Percentiles rank a stretch among this genome's conserved stretches.
Evolutionary conservation across 2,888 invertebrate genomes (phyloP).

Genomic region (Ectobius pallidus): DNA sequence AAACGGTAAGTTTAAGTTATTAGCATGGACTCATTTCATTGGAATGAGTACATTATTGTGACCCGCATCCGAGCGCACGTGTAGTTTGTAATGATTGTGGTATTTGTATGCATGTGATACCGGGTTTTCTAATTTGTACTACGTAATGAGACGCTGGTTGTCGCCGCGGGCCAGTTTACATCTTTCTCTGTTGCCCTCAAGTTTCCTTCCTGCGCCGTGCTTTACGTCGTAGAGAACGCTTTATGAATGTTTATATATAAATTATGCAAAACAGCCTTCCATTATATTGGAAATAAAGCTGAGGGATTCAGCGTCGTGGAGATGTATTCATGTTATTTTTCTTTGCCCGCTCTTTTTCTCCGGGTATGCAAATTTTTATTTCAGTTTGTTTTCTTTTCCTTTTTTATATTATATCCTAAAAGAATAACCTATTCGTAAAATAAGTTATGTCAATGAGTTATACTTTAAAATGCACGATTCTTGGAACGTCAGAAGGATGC

Average conservation of each 20-base stretch:
- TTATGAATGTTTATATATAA: constrained; percentile 46
- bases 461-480: constrained; percentile 36
- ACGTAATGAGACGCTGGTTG: constrained; percentile 22
- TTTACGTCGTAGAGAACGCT: constrained; percentile 23
- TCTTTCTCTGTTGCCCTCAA: constrained; percentile 32
- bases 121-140: constrained; percentile 29
- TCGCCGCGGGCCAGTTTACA: constrained; percentile 13
- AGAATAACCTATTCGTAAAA: constrained; percentile 41
- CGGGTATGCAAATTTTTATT: constrained; percentile 44
- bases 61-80: no score
- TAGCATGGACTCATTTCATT: no score
- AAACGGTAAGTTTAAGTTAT: no score
- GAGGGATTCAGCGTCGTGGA: constrained; percentile 19
- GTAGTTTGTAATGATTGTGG: no score
- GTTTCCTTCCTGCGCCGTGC: constrained; percentile 32
- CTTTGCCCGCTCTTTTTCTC: constrained; percentile 35
- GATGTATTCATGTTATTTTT: constrained; percentile 42
- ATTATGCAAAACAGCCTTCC: constrained; percentile 44
- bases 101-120: not conserved
- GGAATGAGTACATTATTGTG: no score
- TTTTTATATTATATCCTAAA: constrained; percentile 42
- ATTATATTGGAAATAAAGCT: constrained; percentile 43
- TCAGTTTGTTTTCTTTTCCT: constrained; percentile 41
- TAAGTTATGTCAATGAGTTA: constrained; percentile 42
- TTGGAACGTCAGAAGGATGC: constrained; percentile 9